Evolutionary conservation across 1,140 invertebrate species (phyloP), one percentile per base, ranked within the genome.

Genomic region (Orussus abietinus): DNA sequence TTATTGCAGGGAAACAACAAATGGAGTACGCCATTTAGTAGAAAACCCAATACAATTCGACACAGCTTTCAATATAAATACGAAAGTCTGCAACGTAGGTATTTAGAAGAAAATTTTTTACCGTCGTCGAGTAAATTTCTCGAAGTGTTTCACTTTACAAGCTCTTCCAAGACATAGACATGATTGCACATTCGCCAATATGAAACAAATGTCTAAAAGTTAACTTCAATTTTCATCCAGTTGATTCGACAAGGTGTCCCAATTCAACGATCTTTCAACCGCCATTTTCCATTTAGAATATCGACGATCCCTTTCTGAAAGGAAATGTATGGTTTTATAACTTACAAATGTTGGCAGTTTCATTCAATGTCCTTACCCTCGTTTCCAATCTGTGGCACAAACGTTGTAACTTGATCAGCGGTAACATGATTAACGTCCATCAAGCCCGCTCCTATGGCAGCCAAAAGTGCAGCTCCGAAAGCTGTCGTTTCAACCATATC

Each of bases 211-310:
- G 6, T 15, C 1, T 28, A 18, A 10, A 12, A n/a, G n/a, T n/a
- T 19, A 15, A 20, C 10, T 18, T 34, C 12, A 36, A 11, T 36
- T 50, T 46, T 50, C 42, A 33, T 43, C 30, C 14, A 36, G 42
- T 28, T 41, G 44, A 36, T 3, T 30, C 7, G 55, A 51, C 12
- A 57, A 47, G 34, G 31, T 44, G 41, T 88, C 85, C 90, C 90
- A 93, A 30, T 83, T 81, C 45, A 90, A 75, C 5, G 85, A 88
- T 30, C 86, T 74, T 46, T 88, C 79, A 1, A 93, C 79, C 1
- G 88, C 89, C 78, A 86, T 84, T 67, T 90, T 91, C 90, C 90
- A 93, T 45, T 84, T 81, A 21, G 78, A 77, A 59, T 88, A 90
- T 30, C 81, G 78, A 5, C 79, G 69, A 54, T 90, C 83, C 25